Percentiles rank a stretch among this genome's conserved stretches.
Evolutionary conservation across 2,113 vertebrate genomes (phyloP).

Genomic region (Setophaga petechia): DNA sequence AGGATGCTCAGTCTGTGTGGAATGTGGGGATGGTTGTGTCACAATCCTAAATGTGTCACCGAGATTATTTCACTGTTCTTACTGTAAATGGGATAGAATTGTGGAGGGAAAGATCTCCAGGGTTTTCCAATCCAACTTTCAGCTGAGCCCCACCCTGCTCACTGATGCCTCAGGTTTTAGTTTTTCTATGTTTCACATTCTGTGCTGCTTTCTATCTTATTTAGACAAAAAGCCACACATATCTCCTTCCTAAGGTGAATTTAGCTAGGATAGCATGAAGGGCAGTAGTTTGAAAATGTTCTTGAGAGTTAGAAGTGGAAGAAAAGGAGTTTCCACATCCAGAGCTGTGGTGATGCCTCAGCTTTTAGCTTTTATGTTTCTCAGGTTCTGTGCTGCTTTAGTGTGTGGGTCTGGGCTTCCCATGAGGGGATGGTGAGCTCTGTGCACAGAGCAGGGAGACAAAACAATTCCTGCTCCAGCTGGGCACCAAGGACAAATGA

Average conservation of each 20-base stretch:
- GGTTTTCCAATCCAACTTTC: background rate
- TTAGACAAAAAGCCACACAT: rapidly evolving
- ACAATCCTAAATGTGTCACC: rapidly evolving
- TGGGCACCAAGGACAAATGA: no score
- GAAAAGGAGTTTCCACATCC: background rate
- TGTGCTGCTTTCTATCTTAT: background rate
- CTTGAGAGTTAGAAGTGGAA: background rate
- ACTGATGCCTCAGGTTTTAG: no score
- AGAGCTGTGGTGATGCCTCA: background rate
- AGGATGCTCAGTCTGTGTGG: rapidly evolving
- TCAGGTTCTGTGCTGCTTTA: background rate
- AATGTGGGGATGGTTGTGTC: background rate
- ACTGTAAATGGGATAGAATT: background rate
- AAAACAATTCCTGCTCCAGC: no score
- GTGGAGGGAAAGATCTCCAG: background rate
- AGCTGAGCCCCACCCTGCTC: background rate
- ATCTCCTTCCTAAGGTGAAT: background rate
- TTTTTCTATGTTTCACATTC: no score
- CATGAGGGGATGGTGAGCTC: no score
- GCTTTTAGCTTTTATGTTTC: rapidly evolving
- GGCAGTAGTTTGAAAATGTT: background rate
- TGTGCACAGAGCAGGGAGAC: no score
- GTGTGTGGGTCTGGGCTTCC: no score
- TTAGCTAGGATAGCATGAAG: background rate
- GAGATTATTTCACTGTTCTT: background rate